Evolutionary conservation across 2,797 vertebrate species (phyloP), one percentile per base, ranked within the genome.

Genomic region (Xiphophorus birchmanni): DNA sequence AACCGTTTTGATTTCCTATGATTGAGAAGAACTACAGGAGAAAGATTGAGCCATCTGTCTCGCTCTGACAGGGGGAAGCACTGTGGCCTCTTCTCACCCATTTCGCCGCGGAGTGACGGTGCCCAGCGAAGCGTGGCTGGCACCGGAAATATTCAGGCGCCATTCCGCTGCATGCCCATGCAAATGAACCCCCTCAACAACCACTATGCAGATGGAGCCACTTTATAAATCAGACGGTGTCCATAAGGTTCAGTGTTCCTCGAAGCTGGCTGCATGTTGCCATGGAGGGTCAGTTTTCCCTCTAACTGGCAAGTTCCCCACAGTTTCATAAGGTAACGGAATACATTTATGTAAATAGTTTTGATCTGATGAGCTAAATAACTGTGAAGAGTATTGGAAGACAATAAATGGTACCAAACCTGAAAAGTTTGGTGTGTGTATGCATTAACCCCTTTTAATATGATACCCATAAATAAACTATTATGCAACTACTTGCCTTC

Each of bases 101-200:
- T 86, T 80, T 83, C 86, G 88, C 85, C 29, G 74, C 12, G 69
- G 86, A 88, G 83, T 40, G 81, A 87, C 73, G 89, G 86, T 65
- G 42, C 81, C 88, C 87, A 84, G 87, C 91, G 88, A 88, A 91
- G 86, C 82, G 29, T 74, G 48, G 83, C 86, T 82, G 88, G 82
- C 84, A 90, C 81, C 73, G 15, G 79, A 83, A 88, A 84, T 76
- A 90, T 80, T 54, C 80, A 87, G 86, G 84, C 87, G 65, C 87
- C 88, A 87, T 91, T 92, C 89, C 84, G 78, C 83, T 45, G 71
- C 91, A 89, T 83, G 87, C 82, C 89, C 84, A 11, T 82, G 88
- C 93, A 93, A 94, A 95, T 92, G 92, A 90, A 45, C 26, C 69
- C 87, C 89, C 90, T 84, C 82, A 89, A 92, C 92, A 92, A 93